These are phyloP conservation scores for Ophion ventricosus DNA, from an alignment of 2,888 invertebrate genomes.

Conservation along the genomic window DNA sequence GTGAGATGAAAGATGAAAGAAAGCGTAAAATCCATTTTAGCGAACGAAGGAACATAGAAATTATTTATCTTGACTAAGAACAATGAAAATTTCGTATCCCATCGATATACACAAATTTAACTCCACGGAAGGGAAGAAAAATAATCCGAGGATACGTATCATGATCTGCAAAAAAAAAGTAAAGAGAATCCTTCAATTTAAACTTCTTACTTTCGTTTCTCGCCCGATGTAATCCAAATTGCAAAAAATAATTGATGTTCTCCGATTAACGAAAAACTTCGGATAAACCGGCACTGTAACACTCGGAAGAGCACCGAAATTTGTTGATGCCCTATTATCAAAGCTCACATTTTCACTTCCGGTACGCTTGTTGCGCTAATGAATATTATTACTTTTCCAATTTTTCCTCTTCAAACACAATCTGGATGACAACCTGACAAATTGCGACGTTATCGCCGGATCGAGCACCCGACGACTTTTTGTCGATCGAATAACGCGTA, in stretches of 20 bases:
- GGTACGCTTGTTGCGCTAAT: background rate
- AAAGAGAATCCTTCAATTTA: background rate
- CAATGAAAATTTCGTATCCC: too few relatives aligned
- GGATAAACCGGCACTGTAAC: slow-evolving; percentile 15
- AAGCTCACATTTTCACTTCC: slow-evolving; percentile 21
- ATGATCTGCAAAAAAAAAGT: background rate
- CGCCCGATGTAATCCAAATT: slow-evolving; percentile 14
- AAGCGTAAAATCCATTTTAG: too few relatives aligned
- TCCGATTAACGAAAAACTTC: background rate
- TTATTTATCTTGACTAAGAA: too few relatives aligned
- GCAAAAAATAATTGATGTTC: background rate
- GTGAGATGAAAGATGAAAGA: too few relatives aligned
- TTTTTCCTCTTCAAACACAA: background rate
- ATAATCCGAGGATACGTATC: background rate
- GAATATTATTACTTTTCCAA: background rate
- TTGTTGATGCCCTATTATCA: background rate
- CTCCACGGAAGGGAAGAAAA: background rate
- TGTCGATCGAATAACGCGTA: slow-evolving; percentile 40
- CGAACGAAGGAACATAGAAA: too few relatives aligned
- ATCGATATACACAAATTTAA: too few relatives aligned
- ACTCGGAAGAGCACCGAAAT: background rate
- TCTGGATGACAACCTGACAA: background rate
- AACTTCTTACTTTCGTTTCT: slow-evolving; percentile 26
- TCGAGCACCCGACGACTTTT: background rate
- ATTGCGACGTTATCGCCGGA: background rate